A percentile compares a stretch with the other conserved stretches of the same genome.
Evolutionary conservation across 2,113 vertebrate species (phyloP).

Genomic region (Cephalopterus ornatus): DNA sequence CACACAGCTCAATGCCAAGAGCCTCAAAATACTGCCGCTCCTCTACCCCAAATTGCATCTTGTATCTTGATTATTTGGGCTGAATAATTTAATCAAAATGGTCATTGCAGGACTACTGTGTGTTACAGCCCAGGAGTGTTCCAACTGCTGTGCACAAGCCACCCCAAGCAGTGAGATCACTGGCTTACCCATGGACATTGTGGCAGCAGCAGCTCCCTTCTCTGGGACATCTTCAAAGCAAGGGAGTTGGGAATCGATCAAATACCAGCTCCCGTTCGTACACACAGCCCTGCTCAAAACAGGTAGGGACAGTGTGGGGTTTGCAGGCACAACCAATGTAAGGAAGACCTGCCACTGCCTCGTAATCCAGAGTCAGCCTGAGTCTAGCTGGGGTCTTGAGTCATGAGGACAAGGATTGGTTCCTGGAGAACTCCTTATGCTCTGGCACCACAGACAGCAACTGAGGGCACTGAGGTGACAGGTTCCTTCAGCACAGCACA

Average conservation of each 20-base stretch:
- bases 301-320: neutral
- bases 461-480: neutral
- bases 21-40: neutral
- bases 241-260: neutral
- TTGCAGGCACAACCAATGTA: neutral
- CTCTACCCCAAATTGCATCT: neutral
- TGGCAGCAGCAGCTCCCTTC: neutral
- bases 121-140: neutral
- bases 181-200: neutral
- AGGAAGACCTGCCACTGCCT: neutral
- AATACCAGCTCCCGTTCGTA: neutral
- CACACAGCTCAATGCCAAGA: neutral
- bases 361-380: neutral
- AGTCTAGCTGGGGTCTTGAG: neutral
- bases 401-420: neutral
- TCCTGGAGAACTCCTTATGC: neutral
- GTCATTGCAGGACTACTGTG: neutral
- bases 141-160: neutral
- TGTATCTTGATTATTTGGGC: neutral
- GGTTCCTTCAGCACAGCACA: neutral
- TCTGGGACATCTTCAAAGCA: neutral
- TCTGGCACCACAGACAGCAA: neutral
- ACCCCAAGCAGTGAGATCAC: neutral
- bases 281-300: neutral
- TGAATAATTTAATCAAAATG: neutral